Percentiles rank a stretch among this genome's conserved stretches.
phyloP scores from a whole-genome alignment of 2,797 vertebrate species.

The Amazonetta brasiliensis region DNA sequence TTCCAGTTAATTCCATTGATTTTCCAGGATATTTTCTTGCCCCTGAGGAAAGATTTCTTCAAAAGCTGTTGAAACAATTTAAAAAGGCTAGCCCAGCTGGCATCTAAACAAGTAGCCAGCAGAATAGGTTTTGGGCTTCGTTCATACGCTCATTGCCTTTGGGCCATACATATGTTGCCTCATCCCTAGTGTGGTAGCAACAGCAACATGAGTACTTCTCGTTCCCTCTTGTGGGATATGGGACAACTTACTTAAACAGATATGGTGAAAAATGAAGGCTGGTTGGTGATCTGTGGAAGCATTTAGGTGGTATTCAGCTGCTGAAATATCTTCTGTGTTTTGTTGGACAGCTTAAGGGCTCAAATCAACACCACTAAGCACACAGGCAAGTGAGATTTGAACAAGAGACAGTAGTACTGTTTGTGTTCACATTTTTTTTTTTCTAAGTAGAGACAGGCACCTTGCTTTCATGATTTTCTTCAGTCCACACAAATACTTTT shows the following conservation, averaged over 20 bases:
- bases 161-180: no score
- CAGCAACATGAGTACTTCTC: neutral
- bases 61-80: neutral
- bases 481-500: neutral
- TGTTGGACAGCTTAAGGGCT: neutral
- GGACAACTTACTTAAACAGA: neutral
- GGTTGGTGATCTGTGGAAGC: neutral
- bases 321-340: accelerated
- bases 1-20: neutral
- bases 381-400: neutral
- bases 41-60: neutral
- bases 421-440: neutral
- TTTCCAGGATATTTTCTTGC: neutral
- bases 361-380: neutral
- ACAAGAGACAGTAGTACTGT: neutral
- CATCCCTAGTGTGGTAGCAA: neutral
- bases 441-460: neutral
- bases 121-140: neutral
- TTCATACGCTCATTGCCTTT: neutral
- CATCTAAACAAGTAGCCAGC: neutral
- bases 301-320: neutral
- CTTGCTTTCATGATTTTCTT: accelerated
- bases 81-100: neutral
- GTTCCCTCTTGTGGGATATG: neutral
- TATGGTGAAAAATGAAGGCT: neutral